These are phyloP conservation scores for Heterodera schachtii DNA, from an alignment of 1,140 invertebrate genomes.

Conservation along the genomic window DNA sequence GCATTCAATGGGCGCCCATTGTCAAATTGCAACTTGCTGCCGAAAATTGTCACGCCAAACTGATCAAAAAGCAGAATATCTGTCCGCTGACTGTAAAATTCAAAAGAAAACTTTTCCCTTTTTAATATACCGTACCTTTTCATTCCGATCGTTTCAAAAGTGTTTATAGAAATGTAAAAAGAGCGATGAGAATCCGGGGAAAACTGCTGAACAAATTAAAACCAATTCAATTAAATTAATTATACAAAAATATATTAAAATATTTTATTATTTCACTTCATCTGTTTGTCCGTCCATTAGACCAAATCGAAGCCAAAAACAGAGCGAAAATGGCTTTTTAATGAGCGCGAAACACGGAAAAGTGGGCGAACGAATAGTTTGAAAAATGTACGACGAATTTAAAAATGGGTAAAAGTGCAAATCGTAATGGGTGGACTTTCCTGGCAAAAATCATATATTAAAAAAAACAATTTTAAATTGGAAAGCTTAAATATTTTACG, in stretches of 20 bases:
- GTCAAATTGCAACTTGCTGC: neutral
- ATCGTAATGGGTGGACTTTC: neutral
- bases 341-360: slow-evolving; percentile 4
- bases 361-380: neutral
- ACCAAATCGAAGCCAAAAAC: slow-evolving; percentile 21
- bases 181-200: neutral
- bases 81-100: neutral
- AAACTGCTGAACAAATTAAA: neutral
- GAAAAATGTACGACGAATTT: neutral
- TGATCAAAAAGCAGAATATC: slow-evolving; percentile 1
- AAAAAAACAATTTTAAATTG: too few relatives aligned
- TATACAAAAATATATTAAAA: neutral
- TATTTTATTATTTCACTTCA: neutral
- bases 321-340: slow-evolving; percentile 10
- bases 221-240: neutral
- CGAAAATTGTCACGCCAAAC: slow-evolving; percentile 5
- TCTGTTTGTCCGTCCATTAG: slow-evolving; percentile 2
- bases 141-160: neutral
- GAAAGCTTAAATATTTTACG: slow-evolving; percentile 7
- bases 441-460: neutral
- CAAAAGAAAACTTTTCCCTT: neutral
- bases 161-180: neutral
- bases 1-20: neutral
- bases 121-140: neutral
- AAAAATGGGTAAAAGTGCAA: neutral